Percentiles rank a stretch among this genome's conserved stretches.
Conservation (phyloP, 1,140 invertebrate species). For the Heterodera carotae region DNA sequence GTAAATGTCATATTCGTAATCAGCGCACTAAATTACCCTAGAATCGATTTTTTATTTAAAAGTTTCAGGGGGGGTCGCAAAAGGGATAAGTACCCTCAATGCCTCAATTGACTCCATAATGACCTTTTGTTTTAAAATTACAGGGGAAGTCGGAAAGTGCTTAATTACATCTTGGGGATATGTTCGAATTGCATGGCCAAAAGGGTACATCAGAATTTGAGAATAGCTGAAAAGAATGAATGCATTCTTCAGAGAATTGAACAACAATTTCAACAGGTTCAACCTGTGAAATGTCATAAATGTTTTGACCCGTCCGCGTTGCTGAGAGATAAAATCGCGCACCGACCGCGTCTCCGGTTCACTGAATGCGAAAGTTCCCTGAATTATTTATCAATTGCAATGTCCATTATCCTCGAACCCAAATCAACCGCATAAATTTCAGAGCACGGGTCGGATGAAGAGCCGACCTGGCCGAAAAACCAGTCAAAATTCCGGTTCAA, state of each 20-base stretch:
- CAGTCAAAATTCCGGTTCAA: slow-evolving; percentile 60
- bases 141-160: no score
- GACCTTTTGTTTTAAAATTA: no score
- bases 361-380: slow-evolving; percentile 59
- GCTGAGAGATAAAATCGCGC: slow-evolving; percentile 57
- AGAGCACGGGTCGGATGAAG: slow-evolving; percentile 64
- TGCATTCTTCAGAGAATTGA: no score
- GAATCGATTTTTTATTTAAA: no score
- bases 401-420: neutral
- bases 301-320: slow-evolving; percentile 51
- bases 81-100: no score
- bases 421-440: slow-evolving; percentile 59
- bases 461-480: slow-evolving; percentile 64
- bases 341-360: slow-evolving; percentile 63
- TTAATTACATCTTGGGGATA: slow-evolving; percentile 61
- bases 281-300: slow-evolving; percentile 61
- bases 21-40: no score
- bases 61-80: no score
- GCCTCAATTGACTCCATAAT: no score
- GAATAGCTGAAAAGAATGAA: slow-evolving; percentile 48
- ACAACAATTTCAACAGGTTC: neutral
- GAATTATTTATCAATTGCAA: slow-evolving; percentile 5
- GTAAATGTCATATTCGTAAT: no score
- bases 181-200: slow-evolving; percentile 62
- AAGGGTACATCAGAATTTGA: slow-evolving; percentile 65